Conservation (phyloP, 2,888 invertebrate species). For the Nasonovia ribisnigri region DNA sequence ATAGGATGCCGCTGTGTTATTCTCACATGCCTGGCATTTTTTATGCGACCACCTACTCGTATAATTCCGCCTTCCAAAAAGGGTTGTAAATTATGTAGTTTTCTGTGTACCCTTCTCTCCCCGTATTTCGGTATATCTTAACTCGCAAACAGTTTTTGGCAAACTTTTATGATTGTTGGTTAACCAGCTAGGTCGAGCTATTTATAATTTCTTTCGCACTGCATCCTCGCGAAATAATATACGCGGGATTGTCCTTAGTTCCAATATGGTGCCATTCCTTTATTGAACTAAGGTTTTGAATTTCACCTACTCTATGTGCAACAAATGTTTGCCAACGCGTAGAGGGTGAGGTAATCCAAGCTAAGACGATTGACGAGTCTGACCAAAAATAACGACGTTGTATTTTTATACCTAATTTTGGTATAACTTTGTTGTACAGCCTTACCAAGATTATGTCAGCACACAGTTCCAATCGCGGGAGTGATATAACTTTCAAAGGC, state of each 20-base stretch:
- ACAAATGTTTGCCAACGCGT: neutral
- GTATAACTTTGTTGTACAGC: too few species aligned
- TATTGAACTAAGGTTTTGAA: neutral
- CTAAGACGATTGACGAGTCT: neutral
- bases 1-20: neutral
- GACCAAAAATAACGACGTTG: neutral
- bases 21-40: neutral
- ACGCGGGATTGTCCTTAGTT: neutral
- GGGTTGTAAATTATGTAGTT: neutral
- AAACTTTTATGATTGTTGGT: neutral
- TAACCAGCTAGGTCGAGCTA: neutral
- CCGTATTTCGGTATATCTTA: neutral
- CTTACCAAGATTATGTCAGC: too few species aligned
- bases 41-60: neutral
- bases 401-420: neutral
- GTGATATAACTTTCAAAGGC: too few species aligned
- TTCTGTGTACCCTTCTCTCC: neutral
- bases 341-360: neutral
- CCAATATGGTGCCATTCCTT: constrained; percentile 7
- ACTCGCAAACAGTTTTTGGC: neutral
- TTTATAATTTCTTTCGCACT: neutral
- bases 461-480: too few species aligned
- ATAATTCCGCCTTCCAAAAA: constrained; percentile 17
- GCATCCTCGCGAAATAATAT: neutral
- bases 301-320: neutral